A percentile compares a stretch with the other conserved stretches of the same genome.
These are phyloP conservation scores for Chlorops oryzae DNA, from an alignment of 1,140 invertebrate species.

Conservation along the genomic window DNA sequence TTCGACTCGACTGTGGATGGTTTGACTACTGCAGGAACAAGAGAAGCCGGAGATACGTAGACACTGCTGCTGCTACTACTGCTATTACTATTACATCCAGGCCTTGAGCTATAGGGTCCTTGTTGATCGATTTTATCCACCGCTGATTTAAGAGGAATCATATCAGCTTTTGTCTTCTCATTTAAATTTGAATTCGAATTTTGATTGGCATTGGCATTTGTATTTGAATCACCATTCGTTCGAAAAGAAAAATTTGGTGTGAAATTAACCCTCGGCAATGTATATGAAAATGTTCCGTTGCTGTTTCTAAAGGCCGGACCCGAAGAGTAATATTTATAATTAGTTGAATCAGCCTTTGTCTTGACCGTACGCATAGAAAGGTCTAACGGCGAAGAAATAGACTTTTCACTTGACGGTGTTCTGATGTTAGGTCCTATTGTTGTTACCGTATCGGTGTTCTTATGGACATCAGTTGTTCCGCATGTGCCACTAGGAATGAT, in stretches of 20 bases:
- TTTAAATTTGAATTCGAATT: neutral
- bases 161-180: no score
- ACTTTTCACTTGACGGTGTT: neutral
- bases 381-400: constrained; percentile 63
- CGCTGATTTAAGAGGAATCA: no score
- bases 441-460: no score
- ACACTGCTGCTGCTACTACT: no score
- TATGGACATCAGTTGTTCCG: no score
- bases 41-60: no score
- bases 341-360: constrained; percentile 77
- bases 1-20: no score
- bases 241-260: constrained; percentile 54
- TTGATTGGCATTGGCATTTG: neutral
- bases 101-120: no score
- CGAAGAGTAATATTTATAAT: constrained; percentile 56
- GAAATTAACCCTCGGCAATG: constrained; percentile 53
- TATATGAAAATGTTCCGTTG: constrained; percentile 39
- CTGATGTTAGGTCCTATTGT: constrained; percentile 2
- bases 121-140: no score
- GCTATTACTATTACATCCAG: no score
- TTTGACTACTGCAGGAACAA: no score
- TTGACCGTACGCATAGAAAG: constrained; percentile 79
- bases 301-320: constrained; percentile 3
- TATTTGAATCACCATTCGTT: neutral
- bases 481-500: neutral